These are phyloP conservation scores for Litoditis marina DNA, from an alignment of 2,888 invertebrate species.

Conservation along the genomic window DNA sequence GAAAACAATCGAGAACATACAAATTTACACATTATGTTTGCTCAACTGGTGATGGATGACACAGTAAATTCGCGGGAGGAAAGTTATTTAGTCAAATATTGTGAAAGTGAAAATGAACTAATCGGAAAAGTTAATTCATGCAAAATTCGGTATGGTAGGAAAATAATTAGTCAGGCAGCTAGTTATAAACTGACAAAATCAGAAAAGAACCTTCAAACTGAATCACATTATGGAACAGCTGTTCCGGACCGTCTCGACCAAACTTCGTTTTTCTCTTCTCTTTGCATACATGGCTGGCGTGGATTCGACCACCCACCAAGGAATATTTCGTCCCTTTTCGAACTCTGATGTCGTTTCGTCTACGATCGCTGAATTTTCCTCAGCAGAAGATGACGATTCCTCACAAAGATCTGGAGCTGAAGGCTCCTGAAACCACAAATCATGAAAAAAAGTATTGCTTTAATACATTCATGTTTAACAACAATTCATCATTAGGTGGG, in stretches of 20 bases:
- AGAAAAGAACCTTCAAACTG: too few species aligned
- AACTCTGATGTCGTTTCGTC: slow-evolving; percentile 3
- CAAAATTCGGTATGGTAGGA: too few species aligned
- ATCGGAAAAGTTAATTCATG: too few species aligned
- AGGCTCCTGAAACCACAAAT: slow-evolving; percentile 1
- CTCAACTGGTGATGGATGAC: too few species aligned
- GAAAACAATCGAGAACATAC: too few species aligned
- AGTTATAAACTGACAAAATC: too few species aligned
- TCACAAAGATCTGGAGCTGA: not conserved
- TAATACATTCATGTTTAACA: not conserved
- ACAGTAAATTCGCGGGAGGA: too few species aligned
- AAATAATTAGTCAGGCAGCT: too few species aligned
- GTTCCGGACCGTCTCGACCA: slow-evolving; percentile 4
- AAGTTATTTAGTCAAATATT: too few species aligned
- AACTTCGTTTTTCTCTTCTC: not conserved
- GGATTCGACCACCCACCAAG: slow-evolving; percentile 11
- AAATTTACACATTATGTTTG: too few species aligned
- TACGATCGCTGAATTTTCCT: slow-evolving; percentile 1
- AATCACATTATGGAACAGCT: slow-evolving; percentile 12
- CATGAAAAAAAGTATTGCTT: too few species aligned
- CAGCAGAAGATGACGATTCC: not conserved
- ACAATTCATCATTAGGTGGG: not conserved
- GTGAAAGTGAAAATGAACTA: too few species aligned
- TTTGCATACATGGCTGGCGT: slow-evolving; percentile 5
- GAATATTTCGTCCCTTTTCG: slow-evolving; percentile 1